Evolutionary conservation across 2,888 invertebrate genomes (phyloP), one percentile per base, ranked within the genome.

Genomic region (Sipha maydis): DNA sequence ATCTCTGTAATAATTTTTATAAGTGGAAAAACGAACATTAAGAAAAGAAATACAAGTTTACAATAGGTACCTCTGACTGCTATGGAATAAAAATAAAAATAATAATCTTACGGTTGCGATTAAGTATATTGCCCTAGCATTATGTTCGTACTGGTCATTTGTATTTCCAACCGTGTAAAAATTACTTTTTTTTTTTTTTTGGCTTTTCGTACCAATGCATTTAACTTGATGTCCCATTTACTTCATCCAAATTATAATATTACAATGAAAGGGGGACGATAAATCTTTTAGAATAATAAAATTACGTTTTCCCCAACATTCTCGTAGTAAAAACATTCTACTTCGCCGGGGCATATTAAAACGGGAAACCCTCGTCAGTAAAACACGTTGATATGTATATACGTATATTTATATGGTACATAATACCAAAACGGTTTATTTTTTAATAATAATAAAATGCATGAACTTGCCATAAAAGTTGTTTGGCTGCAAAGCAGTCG

Each of bases 381-480:
- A 25, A 73, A 73, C 73, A 83, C 7, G 28, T 34, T 34, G 11
- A 78, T 11, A 76, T n/a, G n/a, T 11, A 41, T 7, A 48, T 17
- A 41, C 3, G 21, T 19, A 54, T 28, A 67, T 2, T 11, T n/a
- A 25, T n/a, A 48, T 21, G 4, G 4, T 3, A 54, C 14, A 67
- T n/a, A 80, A 67, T 61, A n/a, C 61, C n/a, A 31, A 56, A 83
- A 84, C 75, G 54, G 56, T 84, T 83, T 83, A 56, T 83, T 61
- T 83, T 73, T 75, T 31, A 75, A 56, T 73, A 56, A 75, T 38
- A 83, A 75, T 75, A 75, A 75, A 84, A 84, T 41, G 19, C 75
- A 84, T 75, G 75, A 84, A 84, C 34, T 83, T 75, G 28, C 73
- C 56, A n/a, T 56, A 83, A 83, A 73, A 34, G 82, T 83, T 83